Evolutionary conservation across 23 tunicate species (phyloP).

Genomic region (Trididemnum miniatum): DNA sequence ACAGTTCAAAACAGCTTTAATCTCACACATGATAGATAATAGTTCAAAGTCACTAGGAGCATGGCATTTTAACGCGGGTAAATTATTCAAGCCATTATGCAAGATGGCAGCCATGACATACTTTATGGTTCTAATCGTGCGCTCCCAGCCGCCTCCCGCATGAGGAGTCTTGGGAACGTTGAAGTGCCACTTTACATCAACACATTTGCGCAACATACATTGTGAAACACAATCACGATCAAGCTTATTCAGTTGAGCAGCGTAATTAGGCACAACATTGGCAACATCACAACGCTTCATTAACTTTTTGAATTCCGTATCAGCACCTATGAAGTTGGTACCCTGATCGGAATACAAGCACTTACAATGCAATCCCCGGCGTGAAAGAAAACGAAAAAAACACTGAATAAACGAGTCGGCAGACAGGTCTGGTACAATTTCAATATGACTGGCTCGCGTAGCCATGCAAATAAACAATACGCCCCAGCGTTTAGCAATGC

Average conservation of each 20-base stretch:
- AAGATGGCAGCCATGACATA: conserved; percentile 1
- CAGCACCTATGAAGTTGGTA: conserved; percentile 20
- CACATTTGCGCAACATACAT: conserved; percentile 13
- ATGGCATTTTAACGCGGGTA: conserved; percentile 8
- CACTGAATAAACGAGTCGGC: conserved; percentile 25
- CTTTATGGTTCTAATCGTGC: conserved; percentile 14
- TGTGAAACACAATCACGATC: conserved; percentile 22
- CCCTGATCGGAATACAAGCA: conserved; percentile 35
- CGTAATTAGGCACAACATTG: neutral
- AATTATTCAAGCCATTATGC: neutral
- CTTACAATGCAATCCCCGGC: neutral
- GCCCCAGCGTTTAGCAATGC: neutral
- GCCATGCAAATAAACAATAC: conserved; percentile 27
- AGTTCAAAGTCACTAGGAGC: conserved; percentile 7
- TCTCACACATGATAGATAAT: conserved; percentile 9
- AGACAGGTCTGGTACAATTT: conserved; percentile 28
- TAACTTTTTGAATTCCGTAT: conserved; percentile 3
- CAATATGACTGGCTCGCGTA: conserved; percentile 18
- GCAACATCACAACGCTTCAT: conserved; percentile 4
- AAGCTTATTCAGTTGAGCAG: neutral
- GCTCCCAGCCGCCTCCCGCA: conserved; percentile 28
- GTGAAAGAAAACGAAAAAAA: conserved; percentile 18
- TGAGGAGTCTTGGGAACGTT: conserved; percentile 10
- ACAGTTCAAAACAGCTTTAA: conserved; percentile 16
- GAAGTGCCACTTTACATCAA: conserved; percentile 13